Evolutionary conservation across 2,888 invertebrate genomes (phyloP).

Genomic region (Caenorhabditis angaria): DNA sequence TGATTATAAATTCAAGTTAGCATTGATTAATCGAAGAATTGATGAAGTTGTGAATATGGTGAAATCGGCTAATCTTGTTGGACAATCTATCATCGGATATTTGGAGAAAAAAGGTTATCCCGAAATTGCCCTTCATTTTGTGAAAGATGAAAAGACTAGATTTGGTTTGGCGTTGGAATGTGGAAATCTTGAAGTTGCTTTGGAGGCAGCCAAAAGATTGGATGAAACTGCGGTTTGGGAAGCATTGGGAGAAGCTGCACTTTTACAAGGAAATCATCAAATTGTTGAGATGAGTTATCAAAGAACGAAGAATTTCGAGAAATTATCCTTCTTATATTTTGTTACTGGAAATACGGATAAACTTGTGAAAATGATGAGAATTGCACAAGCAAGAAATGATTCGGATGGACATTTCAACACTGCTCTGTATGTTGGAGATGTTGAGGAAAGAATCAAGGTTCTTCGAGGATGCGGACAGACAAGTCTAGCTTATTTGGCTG

Average conservation of each 20-base stretch:
- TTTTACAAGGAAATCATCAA: conserved; percentile 81
- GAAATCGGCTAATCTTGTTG: conserved; percentile 87
- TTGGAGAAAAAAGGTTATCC: conserved; percentile 97
- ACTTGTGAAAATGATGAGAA: conserved; percentile 97
- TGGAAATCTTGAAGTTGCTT: conserved; percentile 93
- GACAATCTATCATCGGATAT: conserved; percentile 98
- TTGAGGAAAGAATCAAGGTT: conserved; percentile 85
- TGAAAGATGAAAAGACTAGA: conserved; percentile 93
- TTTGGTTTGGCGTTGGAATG: conserved; percentile 95
- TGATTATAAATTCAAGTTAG: conserved; percentile 96
- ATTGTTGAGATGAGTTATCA: conserved; percentile 99
- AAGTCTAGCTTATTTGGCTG: conserved; percentile 88
- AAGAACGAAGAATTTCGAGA: conserved; percentile 98
- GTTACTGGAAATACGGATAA: conserved; percentile 96
- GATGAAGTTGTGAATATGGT: conserved; percentile 91
- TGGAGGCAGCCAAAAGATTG: conserved; percentile 92
- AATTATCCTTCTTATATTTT: conserved; percentile 93
- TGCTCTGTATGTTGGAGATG: conserved; percentile 89
- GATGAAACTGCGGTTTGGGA: conserved; percentile 97
- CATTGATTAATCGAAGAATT: conserved; percentile 92
- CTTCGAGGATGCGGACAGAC: conserved; percentile 76
- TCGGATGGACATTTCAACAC: conserved; percentile 95
- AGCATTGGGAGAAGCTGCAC: conserved; percentile 88
- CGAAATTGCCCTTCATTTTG: conserved; percentile 97
- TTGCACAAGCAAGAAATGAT: conserved; percentile 97